Evolutionary conservation across 1,140 invertebrate genomes (phyloP).

Genomic region (Pantala flavescens): DNA sequence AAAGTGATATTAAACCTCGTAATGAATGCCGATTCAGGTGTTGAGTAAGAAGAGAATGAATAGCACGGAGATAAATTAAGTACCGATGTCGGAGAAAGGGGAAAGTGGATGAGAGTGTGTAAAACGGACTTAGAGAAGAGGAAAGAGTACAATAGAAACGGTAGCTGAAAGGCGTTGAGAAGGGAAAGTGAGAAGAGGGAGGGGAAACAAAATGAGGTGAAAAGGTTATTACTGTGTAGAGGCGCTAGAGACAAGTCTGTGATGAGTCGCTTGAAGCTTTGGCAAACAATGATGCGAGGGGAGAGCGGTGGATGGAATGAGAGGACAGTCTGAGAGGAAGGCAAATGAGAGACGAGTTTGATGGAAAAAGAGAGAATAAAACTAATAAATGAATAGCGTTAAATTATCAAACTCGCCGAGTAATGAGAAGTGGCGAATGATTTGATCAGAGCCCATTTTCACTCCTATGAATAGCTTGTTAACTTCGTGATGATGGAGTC

Average conservation of each 20-base stretch:
- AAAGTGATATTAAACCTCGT: no score
- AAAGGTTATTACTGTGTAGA: background rate
- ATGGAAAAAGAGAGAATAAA: background rate
- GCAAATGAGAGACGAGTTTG: background rate
- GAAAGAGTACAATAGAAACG: background rate
- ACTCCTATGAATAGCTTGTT: no score
- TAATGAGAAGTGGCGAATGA: no score
- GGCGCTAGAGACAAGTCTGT: background rate
- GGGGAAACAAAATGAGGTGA: background rate
- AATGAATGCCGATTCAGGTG: no score
- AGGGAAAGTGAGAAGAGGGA: no score
- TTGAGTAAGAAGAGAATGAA: no score
- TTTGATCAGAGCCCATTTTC: no score
- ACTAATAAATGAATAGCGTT: background rate
- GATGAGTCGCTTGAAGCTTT: conserved; percentile 8
- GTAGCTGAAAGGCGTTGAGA: background rate
- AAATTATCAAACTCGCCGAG: no score
- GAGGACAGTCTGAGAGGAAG: background rate
- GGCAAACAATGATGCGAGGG: background rate
- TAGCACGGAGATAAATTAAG: background rate
- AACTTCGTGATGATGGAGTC: no score
- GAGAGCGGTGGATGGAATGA: background rate
- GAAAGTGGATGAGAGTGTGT: background rate
- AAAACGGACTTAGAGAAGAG: background rate
- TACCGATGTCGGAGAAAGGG: background rate